Percentiles rank a stretch among this genome's conserved stretches.
These are phyloP conservation scores for Leptopilina drosophilae DNA, from an alignment of 2,888 invertebrate genomes.

Conservation along the genomic window DNA sequence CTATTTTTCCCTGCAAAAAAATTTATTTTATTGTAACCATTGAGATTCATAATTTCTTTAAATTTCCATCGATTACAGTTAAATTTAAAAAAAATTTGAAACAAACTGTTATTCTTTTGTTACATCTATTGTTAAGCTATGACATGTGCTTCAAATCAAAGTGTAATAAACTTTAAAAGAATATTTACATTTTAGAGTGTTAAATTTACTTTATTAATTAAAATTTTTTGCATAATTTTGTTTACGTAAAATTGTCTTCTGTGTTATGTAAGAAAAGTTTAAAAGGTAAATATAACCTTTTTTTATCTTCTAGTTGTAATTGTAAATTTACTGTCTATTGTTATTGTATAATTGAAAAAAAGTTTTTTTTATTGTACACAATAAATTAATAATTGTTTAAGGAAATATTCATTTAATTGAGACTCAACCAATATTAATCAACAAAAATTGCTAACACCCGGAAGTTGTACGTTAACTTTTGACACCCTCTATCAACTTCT, in stretches of 20 bases:
- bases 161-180: not conserved
- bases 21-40: not conserved
- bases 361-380: too few relatives aligned
- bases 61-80: not conserved
- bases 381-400: too few relatives aligned
- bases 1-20: not conserved
- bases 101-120: not conserved
- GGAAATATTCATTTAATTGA: not conserved
- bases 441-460: conserved; percentile 12
- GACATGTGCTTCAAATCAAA: not conserved
- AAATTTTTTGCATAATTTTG: not conserved
- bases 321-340: too few relatives aligned
- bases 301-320: not conserved
- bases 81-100: not conserved
- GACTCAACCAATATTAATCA: conserved; percentile 6
- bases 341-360: too few relatives aligned
- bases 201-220: not conserved
- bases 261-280: not conserved
- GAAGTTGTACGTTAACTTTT: conserved; percentile 21
- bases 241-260: not conserved
- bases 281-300: conserved; percentile 12
- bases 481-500: conserved; percentile 1
- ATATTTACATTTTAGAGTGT: not conserved
- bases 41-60: not conserved
- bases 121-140: not conserved